Evolutionary conservation across 2,113 vertebrate species (phyloP).

Genomic region (Picathartes gymnocephalus): DNA sequence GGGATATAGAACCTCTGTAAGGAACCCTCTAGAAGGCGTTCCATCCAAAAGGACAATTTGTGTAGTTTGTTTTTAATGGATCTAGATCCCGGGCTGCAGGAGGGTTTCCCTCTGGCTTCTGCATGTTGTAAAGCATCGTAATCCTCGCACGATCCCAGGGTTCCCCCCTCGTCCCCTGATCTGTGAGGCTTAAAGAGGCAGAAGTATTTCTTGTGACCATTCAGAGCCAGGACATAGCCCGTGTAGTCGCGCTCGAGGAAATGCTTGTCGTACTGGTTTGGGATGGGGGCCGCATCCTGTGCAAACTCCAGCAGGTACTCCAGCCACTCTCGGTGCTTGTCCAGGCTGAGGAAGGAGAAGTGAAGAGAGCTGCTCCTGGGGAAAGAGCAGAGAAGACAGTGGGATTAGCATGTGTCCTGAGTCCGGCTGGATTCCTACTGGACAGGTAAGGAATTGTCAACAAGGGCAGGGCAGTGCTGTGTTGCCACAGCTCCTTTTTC

Average conservation of each 20-base stretch:
- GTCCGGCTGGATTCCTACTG: background rate
- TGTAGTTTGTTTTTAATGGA: slow-evolving; percentile 90
- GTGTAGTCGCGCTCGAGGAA: slow-evolving; percentile 87
- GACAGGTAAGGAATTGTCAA: background rate
- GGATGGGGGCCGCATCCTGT: slow-evolving; percentile 81
- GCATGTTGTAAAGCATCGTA: slow-evolving; percentile 66
- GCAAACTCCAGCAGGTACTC: slow-evolving; percentile 86
- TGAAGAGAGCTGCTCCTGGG: slow-evolving; percentile 89
- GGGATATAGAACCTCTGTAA: slow-evolving; percentile 92
- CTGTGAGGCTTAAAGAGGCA: slow-evolving; percentile 94
- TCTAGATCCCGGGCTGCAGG: slow-evolving; percentile 70
- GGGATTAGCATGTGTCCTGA: rapidly evolving
- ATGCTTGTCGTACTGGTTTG: slow-evolving; percentile 83
- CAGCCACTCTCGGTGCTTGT: slow-evolving; percentile 94
- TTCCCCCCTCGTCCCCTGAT: slow-evolving; percentile 75
- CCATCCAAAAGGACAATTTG: slow-evolving; percentile 95
- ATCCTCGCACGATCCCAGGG: slow-evolving; percentile 66
- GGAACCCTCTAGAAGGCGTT: slow-evolving; percentile 91
- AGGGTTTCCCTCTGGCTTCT: slow-evolving; percentile 69
- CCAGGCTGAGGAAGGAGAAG: slow-evolving; percentile 95
- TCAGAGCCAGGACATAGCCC: slow-evolving; percentile 91
- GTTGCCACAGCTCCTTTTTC: background rate
- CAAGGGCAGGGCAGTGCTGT: background rate
- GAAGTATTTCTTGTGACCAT: slow-evolving; percentile 95
- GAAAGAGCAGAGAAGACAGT: background rate